A percentile compares a stretch with the other conserved stretches of the same genome.
Conservation (phyloP, 2,113 vertebrate genomes). For the Aythya baeri region DNA sequence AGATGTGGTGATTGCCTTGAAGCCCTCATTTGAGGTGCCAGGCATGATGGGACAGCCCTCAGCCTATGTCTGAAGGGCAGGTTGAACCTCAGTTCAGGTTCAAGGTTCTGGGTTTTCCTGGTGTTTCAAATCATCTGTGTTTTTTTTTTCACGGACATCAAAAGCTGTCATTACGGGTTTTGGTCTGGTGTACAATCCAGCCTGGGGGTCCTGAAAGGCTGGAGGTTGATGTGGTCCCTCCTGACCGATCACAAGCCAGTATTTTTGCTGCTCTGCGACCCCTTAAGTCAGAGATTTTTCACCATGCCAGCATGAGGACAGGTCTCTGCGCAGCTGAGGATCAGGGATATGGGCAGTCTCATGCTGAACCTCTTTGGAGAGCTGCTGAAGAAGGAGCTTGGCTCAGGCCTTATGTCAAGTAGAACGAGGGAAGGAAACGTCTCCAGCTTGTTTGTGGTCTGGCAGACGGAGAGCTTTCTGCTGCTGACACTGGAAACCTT, state of each 20-base stretch:
- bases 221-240: neutral
- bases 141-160: neutral
- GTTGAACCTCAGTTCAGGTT: neutral
- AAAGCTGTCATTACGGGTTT: neutral
- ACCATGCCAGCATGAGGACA: neutral
- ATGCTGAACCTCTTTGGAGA: neutral
- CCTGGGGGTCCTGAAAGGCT: neutral
- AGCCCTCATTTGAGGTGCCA: neutral
- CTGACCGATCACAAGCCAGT: neutral
- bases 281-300: neutral
- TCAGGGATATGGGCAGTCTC: neutral
- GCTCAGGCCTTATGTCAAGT: neutral
- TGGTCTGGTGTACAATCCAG: neutral
- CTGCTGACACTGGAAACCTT: constrained; percentile 26
- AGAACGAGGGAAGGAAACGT: neutral
- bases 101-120: neutral
- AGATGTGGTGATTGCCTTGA: neutral
- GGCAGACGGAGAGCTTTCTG: constrained; percentile 13
- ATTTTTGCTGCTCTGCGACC: neutral
- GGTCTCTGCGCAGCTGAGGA: neutral
- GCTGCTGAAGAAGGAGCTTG: constrained; percentile 31
- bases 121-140: neutral
- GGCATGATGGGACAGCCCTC: neutral
- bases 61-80: neutral
- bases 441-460: constrained; percentile 54